These are phyloP conservation scores for Stictocephala bisonia DNA, from an alignment of 2,888 invertebrate species.

Conservation along the genomic window DNA sequence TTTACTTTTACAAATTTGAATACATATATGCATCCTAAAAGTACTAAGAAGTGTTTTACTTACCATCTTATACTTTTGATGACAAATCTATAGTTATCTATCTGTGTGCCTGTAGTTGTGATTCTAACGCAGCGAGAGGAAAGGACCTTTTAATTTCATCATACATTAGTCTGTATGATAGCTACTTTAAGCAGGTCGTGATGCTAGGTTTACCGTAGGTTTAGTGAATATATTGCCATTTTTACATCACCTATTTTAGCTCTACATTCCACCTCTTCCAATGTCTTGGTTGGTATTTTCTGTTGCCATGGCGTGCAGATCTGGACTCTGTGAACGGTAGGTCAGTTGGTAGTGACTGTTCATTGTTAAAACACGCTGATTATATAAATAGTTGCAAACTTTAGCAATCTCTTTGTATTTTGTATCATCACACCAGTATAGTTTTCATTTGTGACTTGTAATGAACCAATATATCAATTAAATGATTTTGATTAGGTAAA, in stretches of 20 bases:
- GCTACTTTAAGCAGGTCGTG: slow-evolving; percentile 37
- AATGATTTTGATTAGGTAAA: slow-evolving; percentile 50
- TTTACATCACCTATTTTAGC: slow-evolving; percentile 25
- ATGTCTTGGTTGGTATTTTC: slow-evolving; percentile 4
- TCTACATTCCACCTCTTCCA: slow-evolving; percentile 26
- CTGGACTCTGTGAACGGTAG: too few relatives aligned
- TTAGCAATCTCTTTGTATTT: slow-evolving; percentile 48
- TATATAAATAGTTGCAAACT: slow-evolving; percentile 44
- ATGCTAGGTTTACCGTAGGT: slow-evolving; percentile 24
- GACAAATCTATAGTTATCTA: slow-evolving; percentile 46
- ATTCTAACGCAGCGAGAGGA: slow-evolving; percentile 30
- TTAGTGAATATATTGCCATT: slow-evolving; percentile 21
- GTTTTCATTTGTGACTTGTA: slow-evolving; percentile 55
- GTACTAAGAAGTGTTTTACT: too few relatives aligned
- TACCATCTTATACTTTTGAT: too few relatives aligned
- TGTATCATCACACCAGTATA: slow-evolving; percentile 49
- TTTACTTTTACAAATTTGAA: too few relatives aligned
- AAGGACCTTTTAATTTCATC: slow-evolving; percentile 36
- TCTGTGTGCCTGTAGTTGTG: slow-evolving; percentile 48
- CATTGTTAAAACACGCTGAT: slow-evolving; percentile 44
- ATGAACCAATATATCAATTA: slow-evolving; percentile 56
- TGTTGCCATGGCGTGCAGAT: slow-evolving; percentile 9
- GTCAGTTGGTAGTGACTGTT: slow-evolving; percentile 19
- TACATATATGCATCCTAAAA: too few relatives aligned
- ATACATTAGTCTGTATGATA: slow-evolving; percentile 37